A percentile compares a stretch with the other conserved stretches of the same genome.
Conservation (phyloP, 1,140 invertebrate species). For the Caenorhabditis latens region DNA sequence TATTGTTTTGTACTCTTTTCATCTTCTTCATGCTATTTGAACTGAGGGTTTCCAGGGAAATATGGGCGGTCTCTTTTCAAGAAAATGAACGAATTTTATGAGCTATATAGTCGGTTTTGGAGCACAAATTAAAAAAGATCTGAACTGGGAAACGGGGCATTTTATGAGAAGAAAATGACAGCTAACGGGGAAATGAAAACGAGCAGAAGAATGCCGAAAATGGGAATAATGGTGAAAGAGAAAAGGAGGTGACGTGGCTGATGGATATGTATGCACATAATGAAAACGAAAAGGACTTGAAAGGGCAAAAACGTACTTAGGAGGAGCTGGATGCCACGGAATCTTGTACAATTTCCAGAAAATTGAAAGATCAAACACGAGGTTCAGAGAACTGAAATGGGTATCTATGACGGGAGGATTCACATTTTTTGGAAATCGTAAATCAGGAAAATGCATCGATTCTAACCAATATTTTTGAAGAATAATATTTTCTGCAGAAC, state of each 20-base stretch:
- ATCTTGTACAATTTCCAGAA: not conserved
- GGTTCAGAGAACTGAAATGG: no score
- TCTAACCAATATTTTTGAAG: no score
- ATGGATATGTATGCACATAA: conserved; percentile 45
- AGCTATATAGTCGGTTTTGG: not conserved
- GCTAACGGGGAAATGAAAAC: not conserved
- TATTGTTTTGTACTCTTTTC: not conserved
- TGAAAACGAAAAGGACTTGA: conserved; percentile 6
- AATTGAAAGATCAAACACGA: not conserved
- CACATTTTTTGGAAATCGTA: not conserved
- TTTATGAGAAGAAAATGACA: conserved; percentile 34
- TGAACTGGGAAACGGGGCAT: not conserved
- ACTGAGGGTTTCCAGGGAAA: not conserved
- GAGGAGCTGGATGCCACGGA: conserved; percentile 6
- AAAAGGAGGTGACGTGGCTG: not conserved
- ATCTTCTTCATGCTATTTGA: not conserved
- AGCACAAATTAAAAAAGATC: not conserved
- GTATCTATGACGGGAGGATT: no score
- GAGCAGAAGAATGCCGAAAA: not conserved
- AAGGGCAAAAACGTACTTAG: conserved; percentile 28
- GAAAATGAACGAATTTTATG: conserved; percentile 13
- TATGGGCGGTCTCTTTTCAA: conserved; percentile 3
- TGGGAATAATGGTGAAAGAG: not conserved
- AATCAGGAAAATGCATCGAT: not conserved
- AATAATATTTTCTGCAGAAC: no score